Base-by-base conservation (phyloP, 2,113 vertebrate species). In the Rallus limicola region DNA sequence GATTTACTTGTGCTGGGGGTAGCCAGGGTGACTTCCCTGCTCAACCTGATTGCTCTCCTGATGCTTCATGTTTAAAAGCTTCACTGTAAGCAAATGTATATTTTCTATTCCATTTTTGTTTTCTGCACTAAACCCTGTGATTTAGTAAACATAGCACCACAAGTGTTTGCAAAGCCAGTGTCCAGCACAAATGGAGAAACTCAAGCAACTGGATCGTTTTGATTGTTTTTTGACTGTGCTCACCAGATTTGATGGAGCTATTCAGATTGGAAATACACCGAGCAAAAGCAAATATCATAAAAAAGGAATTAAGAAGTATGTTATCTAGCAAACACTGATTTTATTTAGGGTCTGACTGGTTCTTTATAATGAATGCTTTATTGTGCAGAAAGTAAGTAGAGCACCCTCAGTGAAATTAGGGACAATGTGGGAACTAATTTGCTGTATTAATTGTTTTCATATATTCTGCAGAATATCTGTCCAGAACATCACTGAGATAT, bases 301-400 rank as follows among this genome's bases (percentile, higher is more conserved):
- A 96, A 87, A 96, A 93, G 68, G 71, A 92, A 81, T 50, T 56
- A 36, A 48, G 69, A 84, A 95, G 50, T 85, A 76, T 94, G 95
- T 97, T 95, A 76, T 95, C 93, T 82, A 93, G 95, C 85, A 86
- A 93, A 95, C 93, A 50, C 62, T 96, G 91, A 97, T 98, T 97
- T 85, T 28, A 95, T 95, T 97, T 96, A 92, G 82, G 60, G 25
- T 81, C 67, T 97, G 94, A 67, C 95, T 98, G 86, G 40, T 81
- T 89, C 86, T 97, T 97, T 85, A 74, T 90, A 95, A 94, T 88
- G 80, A 97, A 93, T 82, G 18, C 28, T 91, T 97, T 95, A 93
- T 96, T 96, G 80, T 79, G 92, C 88, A 82, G 82, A 78, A 68
- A 94, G 59, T 72, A 91, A 42, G 9, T 81, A 91, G 91, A 82